A percentile compares a stretch with the other conserved stretches of the same genome.
Conservation (phyloP, 2,888 invertebrate genomes). For the Helicoverpa assulta region DNA sequence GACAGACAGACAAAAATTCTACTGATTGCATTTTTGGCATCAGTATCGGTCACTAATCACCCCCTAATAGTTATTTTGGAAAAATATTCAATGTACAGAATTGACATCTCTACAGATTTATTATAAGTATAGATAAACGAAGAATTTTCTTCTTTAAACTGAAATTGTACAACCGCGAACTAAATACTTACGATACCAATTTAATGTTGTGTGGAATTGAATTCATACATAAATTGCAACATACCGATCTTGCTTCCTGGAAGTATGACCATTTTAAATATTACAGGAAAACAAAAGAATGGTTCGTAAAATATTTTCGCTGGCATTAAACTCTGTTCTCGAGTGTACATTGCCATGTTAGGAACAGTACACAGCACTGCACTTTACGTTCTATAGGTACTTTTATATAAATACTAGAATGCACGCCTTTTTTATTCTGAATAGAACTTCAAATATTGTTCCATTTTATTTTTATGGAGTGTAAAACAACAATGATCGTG, state of each 20-base stretch:
- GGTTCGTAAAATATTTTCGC: slow-evolving; percentile 27
- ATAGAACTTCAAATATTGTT: slow-evolving; percentile 22
- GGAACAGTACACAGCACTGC: slow-evolving; percentile 57
- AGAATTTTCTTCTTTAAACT: neutral
- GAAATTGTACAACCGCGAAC: neutral
- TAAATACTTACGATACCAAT: neutral
- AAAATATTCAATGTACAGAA: too few relatives aligned
- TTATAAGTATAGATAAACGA: too few relatives aligned
- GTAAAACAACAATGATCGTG: neutral
- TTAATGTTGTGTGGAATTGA: neutral
- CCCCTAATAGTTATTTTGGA: too few relatives aligned
- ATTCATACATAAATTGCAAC: neutral
- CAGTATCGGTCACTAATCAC: too few relatives aligned
- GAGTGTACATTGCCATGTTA: slow-evolving; percentile 52
- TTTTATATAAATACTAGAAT: slow-evolving; percentile 39
- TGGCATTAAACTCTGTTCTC: slow-evolving; percentile 35
- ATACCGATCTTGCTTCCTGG: neutral
- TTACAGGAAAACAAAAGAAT: slow-evolving; percentile 22
- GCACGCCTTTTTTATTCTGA: slow-evolving; percentile 25
- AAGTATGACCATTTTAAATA: slow-evolving; percentile 11
- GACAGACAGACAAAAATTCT: too few relatives aligned
- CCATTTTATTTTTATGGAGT: slow-evolving; percentile 13
- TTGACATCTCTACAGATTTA: too few relatives aligned
- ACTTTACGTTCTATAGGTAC: slow-evolving; percentile 46
- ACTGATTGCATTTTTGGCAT: too few relatives aligned